Evolutionary conservation across 1,140 invertebrate genomes (phyloP), one percentile per base, ranked within the genome.

Genomic region (Aethina tumida): DNA sequence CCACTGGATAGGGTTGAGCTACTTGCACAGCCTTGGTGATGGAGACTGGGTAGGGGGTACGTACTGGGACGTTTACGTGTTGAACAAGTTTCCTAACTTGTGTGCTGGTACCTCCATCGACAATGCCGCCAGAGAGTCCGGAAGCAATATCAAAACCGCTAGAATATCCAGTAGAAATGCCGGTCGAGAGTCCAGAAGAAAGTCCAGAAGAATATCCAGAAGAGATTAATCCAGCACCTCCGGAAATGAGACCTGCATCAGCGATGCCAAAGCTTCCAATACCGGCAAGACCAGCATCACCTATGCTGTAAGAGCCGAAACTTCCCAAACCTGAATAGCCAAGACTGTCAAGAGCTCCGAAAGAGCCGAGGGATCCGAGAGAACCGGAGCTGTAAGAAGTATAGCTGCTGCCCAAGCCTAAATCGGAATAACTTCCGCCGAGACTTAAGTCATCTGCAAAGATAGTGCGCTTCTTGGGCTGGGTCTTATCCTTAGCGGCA

Each of bases 1-100:
- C 19, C 9, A 55, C 49, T 15, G 50, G 43, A 29, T 47, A 37
- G 4, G 52, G 52, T 15, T 41, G 24, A 24, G 43, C 39, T 7
- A 52, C 50, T 22, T 47, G 36, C 9, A 40, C 31, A 9, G 28
- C 26, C n/a, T 29, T 43, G n/a, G 43, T 45, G 3, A 49, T 40
- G 9, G 27, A 14, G 13, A 38, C 34, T 32, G 47, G 47, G 13
- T 39, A 35, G 17, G 39, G 31, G 27, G 38, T 20, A 6, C 36
- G 32, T 20, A 46, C 34, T 10, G 28, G 25, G 8, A 45, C 43
- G 2, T 31, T 4, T 20, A n/a, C n/a, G n/a, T n/a, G n/a, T n/a
- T n/a, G n/a, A n/a, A n/a, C n/a, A n/a, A n/a, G n/a, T n/a, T n/a
- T n/a, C n/a, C n/a, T n/a, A n/a, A n/a, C n/a, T n/a, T n/a, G n/a